Evolutionary conservation across 2,888 invertebrate species (phyloP).

Genomic region (Uropetala carovei): DNA sequence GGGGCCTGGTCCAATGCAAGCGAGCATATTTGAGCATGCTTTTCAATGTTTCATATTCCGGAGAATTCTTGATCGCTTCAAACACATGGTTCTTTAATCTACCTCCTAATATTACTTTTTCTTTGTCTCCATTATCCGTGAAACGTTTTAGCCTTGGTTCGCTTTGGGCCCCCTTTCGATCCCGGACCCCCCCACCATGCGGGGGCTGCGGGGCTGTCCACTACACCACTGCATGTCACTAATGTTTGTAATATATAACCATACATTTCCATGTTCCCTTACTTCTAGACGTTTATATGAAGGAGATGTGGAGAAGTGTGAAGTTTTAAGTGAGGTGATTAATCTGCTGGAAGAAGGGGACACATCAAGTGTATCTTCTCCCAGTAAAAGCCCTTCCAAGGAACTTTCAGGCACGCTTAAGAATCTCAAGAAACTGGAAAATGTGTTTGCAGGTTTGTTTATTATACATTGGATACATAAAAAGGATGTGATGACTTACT

Average conservation of each 20-base stretch:
- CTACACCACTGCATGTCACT: background rate
- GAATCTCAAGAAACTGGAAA: slow-evolving; percentile 77
- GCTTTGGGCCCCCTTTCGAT: too few relatives aligned
- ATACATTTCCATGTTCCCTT: slow-evolving; percentile 51
- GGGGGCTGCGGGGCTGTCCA: too few relatives aligned
- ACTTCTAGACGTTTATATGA: slow-evolving; percentile 71
- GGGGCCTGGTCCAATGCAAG: too few relatives aligned
- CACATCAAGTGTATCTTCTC: slow-evolving; percentile 69
- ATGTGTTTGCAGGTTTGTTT: slow-evolving; percentile 75
- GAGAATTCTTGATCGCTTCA: too few relatives aligned
- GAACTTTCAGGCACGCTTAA: slow-evolving; percentile 77
- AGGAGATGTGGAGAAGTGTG: slow-evolving; percentile 71
- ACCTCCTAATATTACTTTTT: too few relatives aligned
- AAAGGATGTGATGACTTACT: background rate
- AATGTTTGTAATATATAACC: background rate
- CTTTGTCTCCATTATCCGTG: too few relatives aligned
- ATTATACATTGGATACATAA: background rate
- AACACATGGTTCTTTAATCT: too few relatives aligned
- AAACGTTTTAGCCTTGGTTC: too few relatives aligned
- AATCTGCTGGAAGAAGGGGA: slow-evolving; percentile 68
- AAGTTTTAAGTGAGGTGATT: slow-evolving; percentile 70
- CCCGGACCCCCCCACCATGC: too few relatives aligned
- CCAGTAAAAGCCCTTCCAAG: slow-evolving; percentile 73
- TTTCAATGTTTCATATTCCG: too few relatives aligned
- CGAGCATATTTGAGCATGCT: too few relatives aligned